A percentile compares a stretch with the other conserved stretches of the same genome.
These are phyloP conservation scores for Plestiodon gilberti DNA, from an alignment of 2,113 vertebrate genomes.

Conservation along the genomic window DNA sequence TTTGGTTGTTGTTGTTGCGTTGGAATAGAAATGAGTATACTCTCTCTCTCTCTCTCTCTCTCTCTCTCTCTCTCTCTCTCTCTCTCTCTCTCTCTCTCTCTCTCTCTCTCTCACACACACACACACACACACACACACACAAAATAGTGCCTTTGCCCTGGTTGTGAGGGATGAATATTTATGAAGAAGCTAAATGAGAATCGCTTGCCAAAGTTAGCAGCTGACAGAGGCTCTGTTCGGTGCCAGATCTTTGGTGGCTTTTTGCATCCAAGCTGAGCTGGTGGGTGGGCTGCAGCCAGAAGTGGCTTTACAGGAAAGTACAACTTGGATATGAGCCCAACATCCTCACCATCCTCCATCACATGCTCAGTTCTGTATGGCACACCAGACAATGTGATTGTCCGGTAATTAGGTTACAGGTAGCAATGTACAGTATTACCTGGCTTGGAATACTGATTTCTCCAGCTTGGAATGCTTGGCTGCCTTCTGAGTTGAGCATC, in stretches of 20 bases:
- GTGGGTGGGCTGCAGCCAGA: neutral
- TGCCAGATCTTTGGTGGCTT: constrained; percentile 49
- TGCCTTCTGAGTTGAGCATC: neutral
- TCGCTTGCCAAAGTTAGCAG: constrained; percentile 27
- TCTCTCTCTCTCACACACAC: no score
- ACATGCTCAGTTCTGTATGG: neutral
- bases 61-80: no score
- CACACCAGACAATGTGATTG: neutral
- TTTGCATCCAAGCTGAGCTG: constrained; percentile 45
- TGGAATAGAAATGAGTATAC: constrained; percentile 66
- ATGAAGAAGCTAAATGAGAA: constrained; percentile 49
- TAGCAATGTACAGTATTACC: neutral
- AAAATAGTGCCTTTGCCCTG: constrained; percentile 65
- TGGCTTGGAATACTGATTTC: neutral
- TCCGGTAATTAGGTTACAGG: neutral
- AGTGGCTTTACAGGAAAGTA: neutral
- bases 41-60: neutral
- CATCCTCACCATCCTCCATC: neutral
- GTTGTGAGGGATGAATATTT: constrained; percentile 59
- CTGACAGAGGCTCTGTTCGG: constrained; percentile 59
- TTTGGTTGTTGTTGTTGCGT: constrained; percentile 58
- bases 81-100: no score
- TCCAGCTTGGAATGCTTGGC: neutral
- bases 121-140: neutral
- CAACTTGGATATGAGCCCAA: neutral